These are phyloP conservation scores for Drosophila multiciliata DNA, from an alignment of 2,888 invertebrate species.

Conservation along the genomic window DNA sequence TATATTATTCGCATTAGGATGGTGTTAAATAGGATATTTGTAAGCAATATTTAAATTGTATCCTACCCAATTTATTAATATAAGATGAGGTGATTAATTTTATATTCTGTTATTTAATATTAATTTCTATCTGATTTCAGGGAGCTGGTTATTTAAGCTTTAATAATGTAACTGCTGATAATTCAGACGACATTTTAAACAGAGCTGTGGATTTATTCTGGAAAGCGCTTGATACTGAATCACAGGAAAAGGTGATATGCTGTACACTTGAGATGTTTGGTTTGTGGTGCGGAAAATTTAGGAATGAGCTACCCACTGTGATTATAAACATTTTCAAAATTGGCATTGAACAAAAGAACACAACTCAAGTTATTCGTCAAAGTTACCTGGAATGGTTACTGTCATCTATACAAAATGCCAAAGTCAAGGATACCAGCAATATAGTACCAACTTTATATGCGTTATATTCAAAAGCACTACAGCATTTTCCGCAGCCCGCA, in stretches of 20 bases:
- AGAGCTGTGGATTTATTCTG: conserved; percentile 89
- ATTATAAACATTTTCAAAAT: conserved; percentile 90
- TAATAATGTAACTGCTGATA: conserved; percentile 88
- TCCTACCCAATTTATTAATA: background rate
- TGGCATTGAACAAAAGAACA: conserved; percentile 90
- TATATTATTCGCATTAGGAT: background rate
- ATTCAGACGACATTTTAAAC: conserved; percentile 87
- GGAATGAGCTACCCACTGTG: conserved; percentile 88
- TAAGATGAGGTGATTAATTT: background rate
- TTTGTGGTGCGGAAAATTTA: conserved; percentile 90
- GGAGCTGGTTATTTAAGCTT: conserved; percentile 91
- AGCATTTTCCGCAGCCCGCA: conserved; percentile 90
- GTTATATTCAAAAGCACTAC: conserved; percentile 90
- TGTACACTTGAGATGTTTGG: conserved; percentile 92
- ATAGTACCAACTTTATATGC: conserved; percentile 89
- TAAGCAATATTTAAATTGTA: background rate
- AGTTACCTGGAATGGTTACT: conserved; percentile 92
- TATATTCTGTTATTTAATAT: background rate
- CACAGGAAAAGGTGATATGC: conserved; percentile 95
- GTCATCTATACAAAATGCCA: conserved; percentile 87
- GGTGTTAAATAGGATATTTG: background rate
- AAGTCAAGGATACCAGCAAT: conserved; percentile 84
- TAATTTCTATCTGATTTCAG: conserved; percentile 68
- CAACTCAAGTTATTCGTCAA: conserved; percentile 91
- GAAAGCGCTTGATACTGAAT: conserved; percentile 93